These are phyloP conservation scores for Anas bahamensis DNA, from an alignment of 2,797 vertebrate species.

Conservation along the genomic window DNA sequence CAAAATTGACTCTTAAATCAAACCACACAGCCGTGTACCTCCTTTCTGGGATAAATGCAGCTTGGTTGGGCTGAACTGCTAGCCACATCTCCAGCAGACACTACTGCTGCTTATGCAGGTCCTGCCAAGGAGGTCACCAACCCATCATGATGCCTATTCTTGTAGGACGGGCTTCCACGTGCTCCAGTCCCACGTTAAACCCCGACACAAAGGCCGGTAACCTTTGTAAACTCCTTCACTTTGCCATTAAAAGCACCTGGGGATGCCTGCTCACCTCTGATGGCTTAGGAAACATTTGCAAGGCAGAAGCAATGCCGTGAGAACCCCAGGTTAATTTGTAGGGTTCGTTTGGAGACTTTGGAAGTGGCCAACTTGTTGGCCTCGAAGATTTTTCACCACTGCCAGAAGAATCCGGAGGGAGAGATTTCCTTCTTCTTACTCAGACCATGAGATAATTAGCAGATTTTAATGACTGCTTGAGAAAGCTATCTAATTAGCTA, in stretches of 20 bases:
- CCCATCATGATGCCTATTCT: background rate
- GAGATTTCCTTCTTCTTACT: conserved; percentile 55
- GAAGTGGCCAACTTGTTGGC: conserved; percentile 32
- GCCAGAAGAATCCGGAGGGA: conserved; percentile 54
- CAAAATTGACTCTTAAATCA: background rate
- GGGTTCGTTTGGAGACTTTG: conserved; percentile 7
- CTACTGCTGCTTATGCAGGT: background rate
- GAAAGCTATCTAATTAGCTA: conserved; percentile 80
- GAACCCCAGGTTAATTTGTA: background rate
- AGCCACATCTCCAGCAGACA: background rate
- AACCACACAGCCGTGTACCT: background rate
- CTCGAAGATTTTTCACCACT: conserved; percentile 19
- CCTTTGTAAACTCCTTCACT: background rate
- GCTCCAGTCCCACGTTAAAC: rapidly evolving
- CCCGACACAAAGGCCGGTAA: background rate
- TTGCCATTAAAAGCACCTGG: background rate
- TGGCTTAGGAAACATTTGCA: background rate
- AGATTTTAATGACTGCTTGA: conserved; percentile 78
- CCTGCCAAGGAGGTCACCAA: background rate
- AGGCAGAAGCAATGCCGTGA: background rate
- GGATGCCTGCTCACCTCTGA: background rate
- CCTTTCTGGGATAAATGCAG: background rate
- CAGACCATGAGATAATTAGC: conserved; percentile 77
- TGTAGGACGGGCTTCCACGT: background rate
- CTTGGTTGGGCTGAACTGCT: background rate